A percentile compares a stretch with the other conserved stretches of the same genome.
These are phyloP conservation scores for Baccha elongata DNA, from an alignment of 2,888 invertebrate species.

Conservation along the genomic window DNA sequence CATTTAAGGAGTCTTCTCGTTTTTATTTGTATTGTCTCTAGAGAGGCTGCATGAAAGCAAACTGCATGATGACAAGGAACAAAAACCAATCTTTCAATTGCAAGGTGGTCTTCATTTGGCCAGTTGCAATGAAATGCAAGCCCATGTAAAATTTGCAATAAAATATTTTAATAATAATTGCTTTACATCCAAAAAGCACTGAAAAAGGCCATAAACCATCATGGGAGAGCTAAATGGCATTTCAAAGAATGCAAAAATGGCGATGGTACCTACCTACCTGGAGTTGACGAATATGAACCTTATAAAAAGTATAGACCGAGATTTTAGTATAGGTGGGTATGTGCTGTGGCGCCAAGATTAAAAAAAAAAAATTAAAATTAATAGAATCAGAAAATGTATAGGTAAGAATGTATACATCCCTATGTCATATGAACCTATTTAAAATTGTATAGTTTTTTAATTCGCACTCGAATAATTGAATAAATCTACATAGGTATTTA, in stretches of 20 bases:
- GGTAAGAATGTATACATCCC: too few relatives aligned
- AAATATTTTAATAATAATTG: slow-evolving; percentile 71
- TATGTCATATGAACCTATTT: too few relatives aligned
- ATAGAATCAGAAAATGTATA: too few relatives aligned
- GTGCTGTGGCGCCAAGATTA: slow-evolving; percentile 67
- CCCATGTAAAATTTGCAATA: slow-evolving; percentile 64
- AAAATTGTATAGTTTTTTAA: too few relatives aligned
- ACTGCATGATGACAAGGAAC: slow-evolving; percentile 40
- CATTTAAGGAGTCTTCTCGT: slow-evolving; percentile 66
- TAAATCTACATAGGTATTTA: too few relatives aligned
- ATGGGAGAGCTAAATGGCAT: slow-evolving; percentile 48
- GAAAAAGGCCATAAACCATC: slow-evolving; percentile 63
- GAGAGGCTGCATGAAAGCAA: slow-evolving; percentile 57
- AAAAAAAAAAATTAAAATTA: too few relatives aligned
- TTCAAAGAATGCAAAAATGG: slow-evolving; percentile 31
- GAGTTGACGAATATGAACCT: slow-evolving; percentile 36
- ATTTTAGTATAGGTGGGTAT: not conserved
- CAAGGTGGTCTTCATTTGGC: slow-evolving; percentile 59
- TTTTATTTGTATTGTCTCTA: slow-evolving; percentile 50
- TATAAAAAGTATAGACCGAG: not conserved
- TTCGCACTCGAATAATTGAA: too few relatives aligned
- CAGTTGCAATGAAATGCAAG: slow-evolving; percentile 66
- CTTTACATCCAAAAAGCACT: slow-evolving; percentile 53
- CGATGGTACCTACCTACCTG: not conserved
- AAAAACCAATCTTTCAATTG: slow-evolving; percentile 49